A percentile compares a stretch with the other conserved stretches of the same genome.
Conservation (phyloP, 2,888 invertebrate genomes). For the Hydropsyche betteni region DNA sequence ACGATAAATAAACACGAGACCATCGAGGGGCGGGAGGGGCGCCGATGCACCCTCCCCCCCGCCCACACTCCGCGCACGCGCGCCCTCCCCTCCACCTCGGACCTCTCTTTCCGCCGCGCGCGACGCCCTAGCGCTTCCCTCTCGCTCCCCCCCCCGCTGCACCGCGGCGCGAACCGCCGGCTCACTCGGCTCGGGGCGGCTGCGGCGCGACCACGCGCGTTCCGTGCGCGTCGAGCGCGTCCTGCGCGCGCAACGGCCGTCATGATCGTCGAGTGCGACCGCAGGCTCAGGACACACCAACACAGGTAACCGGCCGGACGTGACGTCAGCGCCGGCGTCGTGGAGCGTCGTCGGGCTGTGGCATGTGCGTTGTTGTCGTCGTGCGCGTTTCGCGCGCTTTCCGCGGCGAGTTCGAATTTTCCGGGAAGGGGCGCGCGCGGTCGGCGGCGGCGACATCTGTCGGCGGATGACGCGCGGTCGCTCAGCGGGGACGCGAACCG, state of each 20-base stretch:
- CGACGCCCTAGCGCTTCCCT: background rate
- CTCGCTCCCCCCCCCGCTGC: conserved; percentile 31
- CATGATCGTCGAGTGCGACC: conserved; percentile 67
- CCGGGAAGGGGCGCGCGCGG: background rate
- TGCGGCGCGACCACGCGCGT: conserved; percentile 47
- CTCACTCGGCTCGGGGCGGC: conserved; percentile 66
- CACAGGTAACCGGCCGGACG: conserved; percentile 45
- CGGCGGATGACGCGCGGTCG: background rate
- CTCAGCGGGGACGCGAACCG: conserved; percentile 7
- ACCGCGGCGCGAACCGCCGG: conserved; percentile 64
- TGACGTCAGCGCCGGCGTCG: background rate
- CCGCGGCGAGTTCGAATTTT: background rate
- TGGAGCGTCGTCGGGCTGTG: too few species aligned
- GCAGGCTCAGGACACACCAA: conserved; percentile 46
- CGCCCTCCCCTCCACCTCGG: conserved; percentile 16
- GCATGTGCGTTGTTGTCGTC: too few species aligned
- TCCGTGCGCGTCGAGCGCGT: conserved; percentile 46
- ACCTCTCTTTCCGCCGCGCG: background rate
- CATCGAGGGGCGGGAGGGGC: conserved; percentile 39
- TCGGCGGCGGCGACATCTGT: conserved; percentile 13
- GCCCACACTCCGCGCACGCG: conserved; percentile 39
- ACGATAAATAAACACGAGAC: conserved; percentile 51
- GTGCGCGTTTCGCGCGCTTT: too few species aligned
- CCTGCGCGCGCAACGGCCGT: conserved; percentile 55
- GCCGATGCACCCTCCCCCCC: conserved; percentile 41